Conservation (phyloP, 2,888 invertebrate species). For the Camptogramma bilineatum region DNA sequence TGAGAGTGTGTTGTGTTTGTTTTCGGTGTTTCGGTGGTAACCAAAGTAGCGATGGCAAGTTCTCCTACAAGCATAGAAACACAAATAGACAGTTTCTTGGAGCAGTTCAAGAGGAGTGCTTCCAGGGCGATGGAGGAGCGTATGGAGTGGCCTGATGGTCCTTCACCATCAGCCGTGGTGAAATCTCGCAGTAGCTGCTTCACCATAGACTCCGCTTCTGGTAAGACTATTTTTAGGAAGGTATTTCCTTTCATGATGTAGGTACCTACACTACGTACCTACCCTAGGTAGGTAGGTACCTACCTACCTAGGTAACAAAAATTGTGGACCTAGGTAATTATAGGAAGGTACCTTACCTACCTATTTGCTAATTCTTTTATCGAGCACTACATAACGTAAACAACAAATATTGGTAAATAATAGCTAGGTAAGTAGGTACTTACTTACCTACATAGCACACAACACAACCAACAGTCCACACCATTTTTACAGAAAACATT, state of each 20-base stretch:
- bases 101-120: slow-evolving; percentile 92
- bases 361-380: too few species aligned
- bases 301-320: too few species aligned
- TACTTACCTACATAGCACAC: too few species aligned
- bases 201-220: slow-evolving; percentile 73
- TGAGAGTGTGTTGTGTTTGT: slow-evolving; percentile 75
- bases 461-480: too few species aligned
- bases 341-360: too few species aligned
- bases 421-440: too few species aligned
- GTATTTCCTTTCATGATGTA: not conserved
- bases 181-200: slow-evolving; percentile 83
- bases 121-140: slow-evolving; percentile 90
- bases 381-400: too few species aligned
- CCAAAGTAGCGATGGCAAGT: slow-evolving; percentile 85
- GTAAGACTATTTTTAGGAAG: slow-evolving; percentile 49
- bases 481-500: too few species aligned
- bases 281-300: slow-evolving; percentile 1
- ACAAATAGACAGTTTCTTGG: slow-evolving; percentile 93
- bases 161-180: slow-evolving; percentile 76
- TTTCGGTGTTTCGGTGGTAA: slow-evolving; percentile 81
- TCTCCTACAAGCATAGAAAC: slow-evolving; percentile 91
- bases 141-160: slow-evolving; percentile 82
- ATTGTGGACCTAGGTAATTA: too few species aligned
- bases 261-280: not conserved
- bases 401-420: not conserved